Evolutionary conservation across 2,113 vertebrate genomes (phyloP), one percentile per base, ranked within the genome.

Genomic region (Pogona vitticeps): DNA sequence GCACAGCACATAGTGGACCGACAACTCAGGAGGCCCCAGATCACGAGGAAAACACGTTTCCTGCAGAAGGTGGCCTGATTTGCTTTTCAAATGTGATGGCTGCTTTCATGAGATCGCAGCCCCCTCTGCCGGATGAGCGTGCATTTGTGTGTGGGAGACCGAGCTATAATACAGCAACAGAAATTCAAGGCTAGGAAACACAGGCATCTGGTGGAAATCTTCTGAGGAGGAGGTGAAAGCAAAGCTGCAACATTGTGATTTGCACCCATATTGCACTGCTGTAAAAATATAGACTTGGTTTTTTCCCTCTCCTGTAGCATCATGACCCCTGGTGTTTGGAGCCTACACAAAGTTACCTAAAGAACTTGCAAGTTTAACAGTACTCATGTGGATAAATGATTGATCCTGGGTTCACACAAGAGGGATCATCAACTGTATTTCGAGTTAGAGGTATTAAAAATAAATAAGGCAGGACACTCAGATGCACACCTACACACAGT

Each of bases 101-200:
- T 2, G 13, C n/a, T 93, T 82, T 84, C 84, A 46, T 91, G 84
- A 90, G 90, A 84, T 82, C 91, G 88, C 58, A 93, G 52, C 89
- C 77, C 96, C 96, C 90, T 94, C 96, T 97, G 93, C 94, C 94
- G 96, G 94, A 90, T 76, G 71, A 84, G 0, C 0, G 0, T 20
- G 13, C n/a, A 31, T 1, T 20, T 9, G 3, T 8, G 21, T 26
- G 3, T 26, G 67, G 20, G 61, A 28, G 10, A 26, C 4, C 1
- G 21, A 52, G 21, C 17, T 26, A 59, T n/a, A 52, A 2, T 63
- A 80, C 33, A 91, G 86, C 59, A 3, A 65, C 84, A 84, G 72
- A 77, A 21, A 68, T 76, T 70, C 71, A 6, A 0, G 63, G 1
- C 10, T 26, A 68, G 33, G 26, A 71, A 26, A 13, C 65, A 68